A percentile compares a stretch with the other conserved stretches of the same genome.
phyloP scores from a whole-genome alignment of 2,888 invertebrate genomes.

The Hymenopus coronatus region DNA sequence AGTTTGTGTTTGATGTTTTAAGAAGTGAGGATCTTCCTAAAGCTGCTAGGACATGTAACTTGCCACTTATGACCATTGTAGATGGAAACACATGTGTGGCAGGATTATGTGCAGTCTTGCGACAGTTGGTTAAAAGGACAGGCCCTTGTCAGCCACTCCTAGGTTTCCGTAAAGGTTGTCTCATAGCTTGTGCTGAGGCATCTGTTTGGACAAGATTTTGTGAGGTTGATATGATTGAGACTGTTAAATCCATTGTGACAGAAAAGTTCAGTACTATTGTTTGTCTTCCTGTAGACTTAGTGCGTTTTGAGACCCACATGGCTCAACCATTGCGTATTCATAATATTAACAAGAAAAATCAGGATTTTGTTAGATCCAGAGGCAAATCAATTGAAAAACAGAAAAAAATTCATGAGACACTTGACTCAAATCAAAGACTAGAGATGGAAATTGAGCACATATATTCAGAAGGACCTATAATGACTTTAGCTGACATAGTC shows the following conservation, averaged over 20 bases:
- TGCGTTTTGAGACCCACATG: slow-evolving; percentile 81
- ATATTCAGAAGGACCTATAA: slow-evolving; percentile 78
- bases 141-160: slow-evolving; percentile 55
- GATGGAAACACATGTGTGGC: slow-evolving; percentile 63
- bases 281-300: slow-evolving; percentile 64
- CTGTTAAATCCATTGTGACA: slow-evolving; percentile 45
- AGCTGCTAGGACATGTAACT: slow-evolving; percentile 50
- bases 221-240: slow-evolving; percentile 71
- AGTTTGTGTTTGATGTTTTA: slow-evolving; percentile 19
- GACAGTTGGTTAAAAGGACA: slow-evolving; percentile 56
- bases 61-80: slow-evolving; percentile 60
- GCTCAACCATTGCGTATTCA: slow-evolving; percentile 79
- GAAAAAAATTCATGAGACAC: background rate
- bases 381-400: slow-evolving; percentile 26
- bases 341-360: slow-evolving; percentile 75
- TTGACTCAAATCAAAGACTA: background rate
- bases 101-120: slow-evolving; percentile 72
- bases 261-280: slow-evolving; percentile 38
- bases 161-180: slow-evolving; percentile 76
- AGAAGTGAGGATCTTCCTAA: slow-evolving; percentile 44
- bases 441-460: slow-evolving; percentile 56
- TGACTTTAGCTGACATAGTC: slow-evolving; percentile 81
- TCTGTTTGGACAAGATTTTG: slow-evolving; percentile 92
- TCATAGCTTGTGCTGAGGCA: slow-evolving; percentile 78
- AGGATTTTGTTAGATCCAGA: slow-evolving; percentile 52